phyloP scores from a whole-genome alignment of 1,140 invertebrate genomes.

The Macrobrachium nipponense region DNA sequence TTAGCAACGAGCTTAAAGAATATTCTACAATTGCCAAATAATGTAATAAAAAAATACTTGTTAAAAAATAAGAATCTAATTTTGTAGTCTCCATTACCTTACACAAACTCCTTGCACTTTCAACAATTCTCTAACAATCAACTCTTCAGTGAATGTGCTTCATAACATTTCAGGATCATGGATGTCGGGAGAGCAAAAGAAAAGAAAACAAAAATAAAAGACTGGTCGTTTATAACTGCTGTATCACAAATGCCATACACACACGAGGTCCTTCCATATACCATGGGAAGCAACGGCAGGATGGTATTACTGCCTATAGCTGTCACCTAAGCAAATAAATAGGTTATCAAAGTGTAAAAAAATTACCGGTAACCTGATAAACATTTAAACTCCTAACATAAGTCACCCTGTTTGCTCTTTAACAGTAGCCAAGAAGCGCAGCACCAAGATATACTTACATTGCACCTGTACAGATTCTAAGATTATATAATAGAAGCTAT shows the following conservation, averaged over 20 bases:
- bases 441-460: constrained; percentile 57
- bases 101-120: no score
- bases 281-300: constrained; percentile 39
- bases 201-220: constrained; percentile 16
- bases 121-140: no score
- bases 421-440: constrained; percentile 57
- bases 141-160: no score
- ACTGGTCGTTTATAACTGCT: not conserved
- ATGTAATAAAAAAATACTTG: no score
- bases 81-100: no score
- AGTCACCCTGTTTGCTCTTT: constrained; percentile 59
- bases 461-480: constrained; percentile 58
- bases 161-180: not conserved
- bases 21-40: no score
- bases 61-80: no score
- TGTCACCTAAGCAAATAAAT: constrained; percentile 56
- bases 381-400: constrained; percentile 53
- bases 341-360: constrained; percentile 43
- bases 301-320: constrained; percentile 37
- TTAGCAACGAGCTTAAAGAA: no score
- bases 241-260: constrained; percentile 33
- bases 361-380: constrained; percentile 51
- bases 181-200: not conserved
- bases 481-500: constrained; percentile 58
- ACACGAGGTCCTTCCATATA: constrained; percentile 23